Conservation (phyloP, 1,140 invertebrate species). For the Zaprionus camerounensis region DNA sequence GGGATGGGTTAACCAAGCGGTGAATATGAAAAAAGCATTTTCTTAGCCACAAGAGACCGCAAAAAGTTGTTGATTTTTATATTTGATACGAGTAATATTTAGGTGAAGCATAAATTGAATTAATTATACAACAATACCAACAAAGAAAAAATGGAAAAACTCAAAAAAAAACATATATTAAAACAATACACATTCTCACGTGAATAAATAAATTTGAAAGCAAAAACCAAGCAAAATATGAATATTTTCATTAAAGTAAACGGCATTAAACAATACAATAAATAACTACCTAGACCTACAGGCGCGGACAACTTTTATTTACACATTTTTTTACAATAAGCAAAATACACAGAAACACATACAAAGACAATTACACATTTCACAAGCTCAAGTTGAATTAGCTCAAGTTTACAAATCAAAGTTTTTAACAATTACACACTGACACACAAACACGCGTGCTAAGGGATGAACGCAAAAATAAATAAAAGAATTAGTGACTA, state of each 20-base stretch:
- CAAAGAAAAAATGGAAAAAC: slow-evolving; percentile 40
- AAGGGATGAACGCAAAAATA: slow-evolving; percentile 69
- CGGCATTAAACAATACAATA: slow-evolving; percentile 76
- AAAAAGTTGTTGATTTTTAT: slow-evolving; percentile 84
- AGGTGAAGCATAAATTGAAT: slow-evolving; percentile 81
- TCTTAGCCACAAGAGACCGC: slow-evolving; percentile 71
- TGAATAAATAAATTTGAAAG: slow-evolving; percentile 56
- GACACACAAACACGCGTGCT: slow-evolving; percentile 42
- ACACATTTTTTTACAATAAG: slow-evolving; percentile 79
- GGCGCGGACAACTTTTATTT: slow-evolving; percentile 72
- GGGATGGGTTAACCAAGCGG: slow-evolving; percentile 49
- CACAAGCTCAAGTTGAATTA: slow-evolving; percentile 27
- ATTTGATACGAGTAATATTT: slow-evolving; percentile 84
- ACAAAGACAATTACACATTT: slow-evolving; percentile 29
- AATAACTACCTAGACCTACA: slow-evolving; percentile 62
- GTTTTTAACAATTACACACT: slow-evolving; percentile 56
- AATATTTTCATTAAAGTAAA: slow-evolving; percentile 57
- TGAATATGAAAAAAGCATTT: slow-evolving; percentile 57
- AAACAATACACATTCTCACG: slow-evolving; percentile 42
- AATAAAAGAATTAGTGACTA: slow-evolving; percentile 83
- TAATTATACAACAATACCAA: slow-evolving; percentile 76
- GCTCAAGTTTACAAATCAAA: slow-evolving; percentile 53
- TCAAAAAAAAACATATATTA: slow-evolving; percentile 46
- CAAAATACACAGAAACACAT: slow-evolving; percentile 40
- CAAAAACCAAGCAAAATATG: slow-evolving; percentile 53